Evolutionary conservation across 2,797 vertebrate species (phyloP), one percentile per base, ranked within the genome.

Genomic region (Enoplosus armatus): DNA sequence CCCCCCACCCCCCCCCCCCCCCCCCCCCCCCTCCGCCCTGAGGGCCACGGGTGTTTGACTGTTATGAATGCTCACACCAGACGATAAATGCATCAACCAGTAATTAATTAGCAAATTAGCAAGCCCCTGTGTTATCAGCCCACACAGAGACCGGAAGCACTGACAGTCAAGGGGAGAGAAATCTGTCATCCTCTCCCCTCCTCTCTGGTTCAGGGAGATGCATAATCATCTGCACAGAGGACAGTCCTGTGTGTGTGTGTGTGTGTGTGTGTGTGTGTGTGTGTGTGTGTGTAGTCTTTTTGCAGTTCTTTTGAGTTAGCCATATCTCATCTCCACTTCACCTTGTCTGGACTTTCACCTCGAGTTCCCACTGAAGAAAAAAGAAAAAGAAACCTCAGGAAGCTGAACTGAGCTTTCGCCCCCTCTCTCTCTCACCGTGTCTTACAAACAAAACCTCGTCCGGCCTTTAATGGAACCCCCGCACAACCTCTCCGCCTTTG

Each of bases 21-120:
- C n/a, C 8, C 24, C 24, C 48, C 6, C n/a, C 0, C 24, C 24
- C 47, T 3, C n/a, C 0, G 4, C 15, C 65, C 78, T 64, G 63
- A 63, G 81, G 51, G 62, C 72, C 29, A 35, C 37, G 22, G 66
- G 39, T 58, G 75, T 43, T 63, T 77, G 66, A 79, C 73, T 77
- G 61, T 71, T 79, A 80, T 75, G 55, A 80, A 85, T 59, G 69
- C 70, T 82, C 64, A 9, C 55, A 22, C 47, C 37, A 37, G 77
- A 79, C 27, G 51, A 87, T 85, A 89, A 90, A 87, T 31, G 76
- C 82, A 85, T 80, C 79, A 72, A 47, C 50, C 51, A 84, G 83
- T 92, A 80, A 93, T 92, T 92, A 93, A 93, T 91, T 93, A 90
- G 85, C 50, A 5, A 93, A 93, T 91, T 93, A 90, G 85, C 50